Base-by-base conservation (phyloP, 2,113 vertebrate species). In the Cervus canadensis region DNA sequence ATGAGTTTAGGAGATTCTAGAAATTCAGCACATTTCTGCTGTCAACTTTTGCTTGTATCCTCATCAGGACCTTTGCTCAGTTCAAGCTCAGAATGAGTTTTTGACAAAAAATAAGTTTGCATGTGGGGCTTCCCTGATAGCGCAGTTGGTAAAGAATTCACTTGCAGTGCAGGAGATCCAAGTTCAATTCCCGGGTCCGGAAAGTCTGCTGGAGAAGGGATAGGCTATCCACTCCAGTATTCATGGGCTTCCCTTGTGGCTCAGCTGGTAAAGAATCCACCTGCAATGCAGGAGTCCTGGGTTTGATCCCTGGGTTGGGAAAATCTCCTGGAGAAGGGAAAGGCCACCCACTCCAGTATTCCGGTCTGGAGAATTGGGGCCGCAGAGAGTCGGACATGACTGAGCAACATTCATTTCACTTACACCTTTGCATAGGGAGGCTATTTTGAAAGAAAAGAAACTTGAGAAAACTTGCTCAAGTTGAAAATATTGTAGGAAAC, bases 401-500 rank as follows among this genome's bases (percentile, higher is more conserved):
- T 74, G 36, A 74, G 36, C 67, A 40, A 23, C 67, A 13, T 74
- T 74, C 21, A 13, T 74, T 74, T 74, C 36, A 40, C 5, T 74
- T 40, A 40, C 40, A 43, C 71, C 23, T 43, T 76, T 76, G 50
- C n/a, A 71, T 67, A 60, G 23, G 33, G 4, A 91, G 33, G 40
- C 36, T 91, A 40, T 79, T 91, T 95, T 96, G 48, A 97, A 86
- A 71, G 56, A 64, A 78, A 60, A 96, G 19, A 96, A 95, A 90
- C 17, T 91, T 64, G 40, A 86, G 56, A 48, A 95, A 90, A 92
- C 16, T 57, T 92, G 40, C 26, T 81, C 48, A 91, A 81, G 52
- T 71, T 81, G 74, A 60, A 91, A 95, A 50, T 92, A 48, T 87
- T 97, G 7, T 3, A 94, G 54, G 26, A 95, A 95, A 74, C 52